Evolutionary conservation across 2,113 vertebrate species (phyloP).

Genomic region (Muntiacus reevesi): DNA sequence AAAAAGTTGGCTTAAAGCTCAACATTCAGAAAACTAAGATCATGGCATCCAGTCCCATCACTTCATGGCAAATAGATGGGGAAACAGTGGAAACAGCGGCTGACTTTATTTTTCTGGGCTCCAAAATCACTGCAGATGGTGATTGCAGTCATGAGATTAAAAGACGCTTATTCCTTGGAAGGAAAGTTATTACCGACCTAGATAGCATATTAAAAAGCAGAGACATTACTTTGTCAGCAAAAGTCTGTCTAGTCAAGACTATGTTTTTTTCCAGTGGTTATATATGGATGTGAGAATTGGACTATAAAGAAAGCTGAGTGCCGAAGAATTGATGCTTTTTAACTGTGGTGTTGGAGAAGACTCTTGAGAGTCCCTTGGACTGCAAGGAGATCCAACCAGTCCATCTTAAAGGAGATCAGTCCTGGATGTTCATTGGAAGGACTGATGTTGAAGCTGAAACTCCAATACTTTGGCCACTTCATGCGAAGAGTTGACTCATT

Average conservation of each 20-base stretch:
- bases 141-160: not conserved
- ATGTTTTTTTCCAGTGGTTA: not conserved
- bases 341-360: not conserved
- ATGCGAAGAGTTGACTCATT: rapidly evolving
- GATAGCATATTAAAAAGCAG: not conserved
- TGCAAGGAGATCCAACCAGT: not conserved
- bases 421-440: not conserved
- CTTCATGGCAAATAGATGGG: not conserved
- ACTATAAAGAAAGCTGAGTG: not conserved
- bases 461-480: not conserved
- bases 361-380: not conserved
- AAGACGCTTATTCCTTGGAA: not conserved
- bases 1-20: not conserved
- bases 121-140: not conserved
- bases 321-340: not conserved
- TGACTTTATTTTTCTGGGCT: rapidly evolving
- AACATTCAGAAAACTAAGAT: not conserved
- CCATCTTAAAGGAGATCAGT: not conserved
- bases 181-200: not conserved
- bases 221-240: not conserved
- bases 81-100: not conserved
- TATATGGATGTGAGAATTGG: not conserved
- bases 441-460: not conserved
- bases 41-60: not conserved
- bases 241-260: not conserved